Percentiles rank a stretch among this genome's conserved stretches.
Evolutionary conservation across 2,888 invertebrate species (phyloP).

Genomic region (Euzophera pinguis): DNA sequence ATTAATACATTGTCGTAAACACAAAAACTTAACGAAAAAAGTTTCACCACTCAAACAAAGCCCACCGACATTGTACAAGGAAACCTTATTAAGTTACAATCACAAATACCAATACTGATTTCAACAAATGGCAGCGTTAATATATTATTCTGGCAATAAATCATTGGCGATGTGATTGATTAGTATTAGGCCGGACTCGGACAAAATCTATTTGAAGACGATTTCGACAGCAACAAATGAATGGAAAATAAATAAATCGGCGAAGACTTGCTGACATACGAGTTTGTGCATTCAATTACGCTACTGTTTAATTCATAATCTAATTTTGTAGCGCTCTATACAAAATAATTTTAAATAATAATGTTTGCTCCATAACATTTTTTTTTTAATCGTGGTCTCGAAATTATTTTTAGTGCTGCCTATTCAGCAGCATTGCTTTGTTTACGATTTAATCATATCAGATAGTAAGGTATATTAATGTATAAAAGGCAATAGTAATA

Average conservation of each 20-base stretch:
- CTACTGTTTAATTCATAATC: background rate
- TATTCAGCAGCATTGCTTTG: no score
- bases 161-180: slow-evolving; percentile 14
- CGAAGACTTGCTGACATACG: background rate
- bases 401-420: no score
- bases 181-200: slow-evolving; percentile 5
- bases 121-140: slow-evolving; percentile 11
- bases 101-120: slow-evolving; percentile 6
- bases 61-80: background rate
- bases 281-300: background rate
- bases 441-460: no score
- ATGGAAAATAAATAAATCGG: slow-evolving; percentile 8
- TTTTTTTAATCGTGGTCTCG: no score
- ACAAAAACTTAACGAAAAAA: no score
- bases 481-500: no score
- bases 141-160: slow-evolving; percentile 12
- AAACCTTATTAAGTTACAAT: background rate
- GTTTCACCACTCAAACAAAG: no score
- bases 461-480: no score
- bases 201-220: slow-evolving; percentile 10
- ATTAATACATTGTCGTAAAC: no score
- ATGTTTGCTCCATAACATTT: no score
- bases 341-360: no score
- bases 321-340: no score
- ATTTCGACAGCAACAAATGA: slow-evolving; percentile 12